Base-by-base conservation (phyloP, 1,140 invertebrate genomes). In the Brachionus paranguensis region DNA sequence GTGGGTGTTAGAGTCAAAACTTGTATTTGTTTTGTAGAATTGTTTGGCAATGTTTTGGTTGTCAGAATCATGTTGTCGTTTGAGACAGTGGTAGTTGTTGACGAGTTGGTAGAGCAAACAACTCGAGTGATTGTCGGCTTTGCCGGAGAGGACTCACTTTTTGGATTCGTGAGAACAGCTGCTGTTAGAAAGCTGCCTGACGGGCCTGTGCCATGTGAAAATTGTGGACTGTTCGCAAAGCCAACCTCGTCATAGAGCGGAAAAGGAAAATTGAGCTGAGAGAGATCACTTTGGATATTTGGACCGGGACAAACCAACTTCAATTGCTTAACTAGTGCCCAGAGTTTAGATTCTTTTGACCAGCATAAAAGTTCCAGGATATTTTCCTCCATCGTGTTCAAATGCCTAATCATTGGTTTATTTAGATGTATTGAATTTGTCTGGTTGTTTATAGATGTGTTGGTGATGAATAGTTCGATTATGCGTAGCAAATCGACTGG, bases 241-340 rank as follows among this genome's bases (percentile, higher is more conserved):
- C 68, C 68, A 50, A 76, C 72, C 27, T 76, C 72, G 20, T 76
- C 72, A 29, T 76, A 76, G 10, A 76, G 33, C 11, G 72, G 72
- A 76, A 76, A 76, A 27, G 72, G 72, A 50, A 50, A 50, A 24
- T 76, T 76, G 11, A 76, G 27, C 47, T 76, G 72, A 5, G 72
- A 33, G 20, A 76, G 2, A 3, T 50, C 45, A 37, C 12, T 50
- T 27, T 27, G 24, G 11, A 5, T 10, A 17, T 33, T 70, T 76
- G 24, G 12, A 76, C 11, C 3, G 0, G 41, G 6, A 50, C 43
- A 50, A 11, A 4, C 17, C 2, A 76, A n/a, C 43, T 76, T 76
- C 27, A 76, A 27, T 27, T 50, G 27, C 10, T 29, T 12, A 14
- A 76, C 4, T 27, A 27, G 12, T 11, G 10, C n/a, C 72, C 72